Percentiles rank a stretch among this genome's conserved stretches.
These are phyloP conservation scores for Lydus trimaculatus DNA, from an alignment of 2,888 invertebrate genomes.

Conservation along the genomic window DNA sequence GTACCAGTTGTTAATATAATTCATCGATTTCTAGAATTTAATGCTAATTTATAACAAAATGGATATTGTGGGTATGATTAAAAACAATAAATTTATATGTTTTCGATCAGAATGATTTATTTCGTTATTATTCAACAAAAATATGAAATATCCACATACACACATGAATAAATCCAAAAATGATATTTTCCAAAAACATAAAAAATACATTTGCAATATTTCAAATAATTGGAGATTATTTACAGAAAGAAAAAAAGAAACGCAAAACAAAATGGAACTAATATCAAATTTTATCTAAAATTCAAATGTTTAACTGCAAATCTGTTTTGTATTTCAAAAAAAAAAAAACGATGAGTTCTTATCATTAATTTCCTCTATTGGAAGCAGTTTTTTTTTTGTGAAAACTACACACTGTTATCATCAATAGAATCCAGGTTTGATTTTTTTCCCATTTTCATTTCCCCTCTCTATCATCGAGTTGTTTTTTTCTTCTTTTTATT, in stretches of 20 bases:
- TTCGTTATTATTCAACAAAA: background rate
- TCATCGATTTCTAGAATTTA: background rate
- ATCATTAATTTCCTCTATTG: background rate
- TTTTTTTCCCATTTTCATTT: constrained; percentile 24
- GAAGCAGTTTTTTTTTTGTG: background rate
- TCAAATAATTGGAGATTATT: background rate
- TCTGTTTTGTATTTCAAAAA: background rate
- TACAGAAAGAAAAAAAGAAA: no score
- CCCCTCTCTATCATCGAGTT: no score
- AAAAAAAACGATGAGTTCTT: background rate
- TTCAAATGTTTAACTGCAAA: background rate
- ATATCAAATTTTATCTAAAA: background rate
- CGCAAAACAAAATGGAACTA: background rate
- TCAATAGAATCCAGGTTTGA: constrained; percentile 30
- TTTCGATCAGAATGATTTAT: background rate
- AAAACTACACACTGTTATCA: background rate
- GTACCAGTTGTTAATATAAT: background rate
- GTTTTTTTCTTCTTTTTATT: no score
- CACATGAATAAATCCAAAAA: background rate
- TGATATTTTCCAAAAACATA: background rate
- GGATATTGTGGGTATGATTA: background rate
- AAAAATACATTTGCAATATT: background rate
- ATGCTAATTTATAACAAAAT: background rate
- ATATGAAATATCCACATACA: background rate
- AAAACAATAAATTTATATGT: constrained; percentile 2